Conservation (phyloP, 1,140 invertebrate species). For the Hestina assimilis region DNA sequence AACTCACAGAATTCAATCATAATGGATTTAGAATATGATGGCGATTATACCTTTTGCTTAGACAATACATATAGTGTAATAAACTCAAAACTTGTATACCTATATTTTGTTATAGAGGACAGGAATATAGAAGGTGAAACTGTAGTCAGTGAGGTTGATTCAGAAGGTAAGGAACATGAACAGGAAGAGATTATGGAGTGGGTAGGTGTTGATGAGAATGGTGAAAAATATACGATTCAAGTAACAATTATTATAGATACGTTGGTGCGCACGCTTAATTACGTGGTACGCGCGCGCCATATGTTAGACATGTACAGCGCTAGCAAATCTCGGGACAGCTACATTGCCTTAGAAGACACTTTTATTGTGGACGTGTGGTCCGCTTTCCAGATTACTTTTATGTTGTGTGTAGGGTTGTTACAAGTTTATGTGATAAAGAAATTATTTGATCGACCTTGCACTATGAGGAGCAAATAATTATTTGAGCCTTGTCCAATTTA, state of each 20-base stretch:
- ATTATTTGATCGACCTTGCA: slow-evolving; percentile 42
- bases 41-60: slow-evolving; percentile 89
- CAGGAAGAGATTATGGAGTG: slow-evolving; percentile 57
- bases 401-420: slow-evolving; percentile 54
- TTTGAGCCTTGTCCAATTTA: no score
- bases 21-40: slow-evolving; percentile 68
- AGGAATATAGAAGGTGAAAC: slow-evolving; percentile 39
- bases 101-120: slow-evolving; percentile 85
- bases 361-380: slow-evolving; percentile 72
- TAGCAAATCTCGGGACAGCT: slow-evolving; percentile 52
- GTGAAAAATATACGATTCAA: slow-evolving; percentile 49
- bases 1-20: slow-evolving; percentile 82
- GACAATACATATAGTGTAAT: slow-evolving; percentile 89
- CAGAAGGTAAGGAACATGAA: slow-evolving; percentile 32
- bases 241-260: slow-evolving; percentile 48
- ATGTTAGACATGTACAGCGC: slow-evolving; percentile 58
- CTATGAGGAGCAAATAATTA: no score
- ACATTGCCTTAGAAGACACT: slow-evolving; percentile 61
- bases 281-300: slow-evolving; percentile 54
- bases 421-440: slow-evolving; percentile 71
- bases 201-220: slow-evolving; percentile 43
- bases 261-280: slow-evolving; percentile 41
- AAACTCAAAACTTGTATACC: slow-evolving; percentile 88
- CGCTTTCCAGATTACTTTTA: slow-evolving; percentile 56
- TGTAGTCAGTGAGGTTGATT: slow-evolving; percentile 27